These are phyloP conservation scores for Gortyna flavago DNA, from an alignment of 2,888 invertebrate species.

Conservation along the genomic window DNA sequence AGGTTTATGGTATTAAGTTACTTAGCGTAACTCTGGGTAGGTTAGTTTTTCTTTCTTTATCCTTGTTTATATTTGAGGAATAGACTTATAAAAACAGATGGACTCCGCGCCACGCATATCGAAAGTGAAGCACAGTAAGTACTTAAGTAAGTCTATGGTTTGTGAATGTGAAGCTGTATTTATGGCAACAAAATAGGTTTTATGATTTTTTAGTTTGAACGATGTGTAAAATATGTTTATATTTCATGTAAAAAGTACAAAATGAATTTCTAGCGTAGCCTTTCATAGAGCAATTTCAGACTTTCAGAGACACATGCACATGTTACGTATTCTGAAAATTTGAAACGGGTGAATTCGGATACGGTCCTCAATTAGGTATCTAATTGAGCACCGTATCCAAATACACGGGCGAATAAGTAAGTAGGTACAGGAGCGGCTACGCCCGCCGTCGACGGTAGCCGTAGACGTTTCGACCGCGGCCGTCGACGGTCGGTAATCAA, in stretches of 20 bases:
- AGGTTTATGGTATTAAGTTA: conserved; percentile 32
- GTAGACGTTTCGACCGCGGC: too few species aligned
- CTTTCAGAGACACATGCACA: neutral
- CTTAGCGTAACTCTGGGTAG: conserved; percentile 9
- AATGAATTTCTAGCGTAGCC: neutral
- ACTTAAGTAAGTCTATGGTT: too few species aligned
- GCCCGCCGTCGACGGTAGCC: too few species aligned
- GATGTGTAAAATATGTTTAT: neutral
- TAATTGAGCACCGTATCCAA: too few species aligned
- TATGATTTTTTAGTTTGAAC: neutral
- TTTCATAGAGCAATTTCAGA: neutral
- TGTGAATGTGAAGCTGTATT: neutral
- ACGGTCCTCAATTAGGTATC: too few species aligned
- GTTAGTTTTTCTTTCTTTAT: conserved; percentile 24
- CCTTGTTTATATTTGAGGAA: neutral
- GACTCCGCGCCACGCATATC: too few species aligned
- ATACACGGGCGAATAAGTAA: too few species aligned
- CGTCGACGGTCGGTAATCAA: too few species aligned
- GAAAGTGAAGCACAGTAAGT: too few species aligned
- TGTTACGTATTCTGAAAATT: neutral
- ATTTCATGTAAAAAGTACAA: neutral
- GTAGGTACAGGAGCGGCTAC: too few species aligned
- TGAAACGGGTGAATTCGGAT: neutral
- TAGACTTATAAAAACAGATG: too few species aligned
- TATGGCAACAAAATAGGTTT: neutral